Evolutionary conservation across 2,888 invertebrate genomes (phyloP), one percentile per base, ranked within the genome.

Genomic region (Antheraea assamensis): DNA sequence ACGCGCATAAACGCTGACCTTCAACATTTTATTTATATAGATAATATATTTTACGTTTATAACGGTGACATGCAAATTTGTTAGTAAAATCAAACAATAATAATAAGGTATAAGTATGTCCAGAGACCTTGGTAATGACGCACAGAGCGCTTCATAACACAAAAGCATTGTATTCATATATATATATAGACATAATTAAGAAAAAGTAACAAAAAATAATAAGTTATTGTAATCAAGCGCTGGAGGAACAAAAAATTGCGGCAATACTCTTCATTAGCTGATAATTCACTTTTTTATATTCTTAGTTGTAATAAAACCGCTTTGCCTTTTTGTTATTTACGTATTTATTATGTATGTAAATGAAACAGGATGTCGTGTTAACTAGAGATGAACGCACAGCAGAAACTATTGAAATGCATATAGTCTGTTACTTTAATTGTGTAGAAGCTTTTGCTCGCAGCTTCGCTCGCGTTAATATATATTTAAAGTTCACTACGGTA

Each of bases 171-270:
- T 68, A 68, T 68, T 68, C 21, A n/a, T 35, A 68, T 35, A 68
- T 35, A 68, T 35, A n/a, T 35, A 68, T 35, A 68, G 35, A 68
- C n/a, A 68, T 68, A 35, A 68, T 35, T 68, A 68, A 35, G 68
- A 27, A 68, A 64, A 68, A 21, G 35, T 21, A 68, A 68, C 68
- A 68, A 68, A 68, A 68, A 68, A 68, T 68, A n/a, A 35, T n/a
- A 68, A 66, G 10, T 68, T 35, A 68, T 68, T 35, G 68, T 68
- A 68, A 35, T 35, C 35, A 68, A 35, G 8, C n/a, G 21, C 35
- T n/a, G n/a, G 35, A 35, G 15, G 8, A 68, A 19, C n/a, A 68
- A 68, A 68, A 68, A 68, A 68, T 35, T 35, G 31, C 68, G n/a
- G 68, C n/a, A 35, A 68, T 68, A 68, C n/a, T 68, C 68, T 68